Base-by-base conservation (phyloP, 53 echinoderm and acorn worm species). In the Arbacia lixula region DNA sequence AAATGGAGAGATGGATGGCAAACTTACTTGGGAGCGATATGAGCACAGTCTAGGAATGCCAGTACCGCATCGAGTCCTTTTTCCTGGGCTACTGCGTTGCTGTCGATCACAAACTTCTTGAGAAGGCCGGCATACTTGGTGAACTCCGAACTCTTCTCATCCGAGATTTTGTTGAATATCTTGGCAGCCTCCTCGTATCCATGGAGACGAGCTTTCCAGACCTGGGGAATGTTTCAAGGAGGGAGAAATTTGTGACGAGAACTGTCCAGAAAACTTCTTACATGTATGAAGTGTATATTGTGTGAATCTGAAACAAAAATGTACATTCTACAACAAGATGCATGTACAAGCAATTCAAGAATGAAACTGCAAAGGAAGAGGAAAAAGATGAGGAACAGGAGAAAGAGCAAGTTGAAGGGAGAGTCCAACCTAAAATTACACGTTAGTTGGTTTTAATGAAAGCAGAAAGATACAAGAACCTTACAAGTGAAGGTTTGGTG, bases 11-110 rank as follows among this genome's bases (percentile, higher is more conserved):
- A n/a, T n/a, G n/a, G n/a, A n/a, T n/a, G n/a, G n/a, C n/a, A 16
- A 38, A 53, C 92, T 86, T 82, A 96, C 97, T 90, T 96, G 28
- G 93, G 97, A 28, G 97, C 97, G 16, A 89, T 19, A 35, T 91
- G 90, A 3, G 97, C 97, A 72, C 88, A 88, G 6, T 89, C 86
- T 30, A 87, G 76, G 71, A 84, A 96, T 4, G 93, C 93, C 66
- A 93, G 71, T 29, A 92, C 91, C 6, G 93, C 97, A 78, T 96
- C 97, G 60, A 96, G 28, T 6, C 97, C 97, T 38, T 96, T 96
- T 84, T 96, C 97, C 55, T 96, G 97, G 4, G 97, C 97, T 35
- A 96, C 97, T 1, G 97, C 97, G 84, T 96, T 96, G 41, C 86
- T 85, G 68, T 96, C 97, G 29, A 73, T 89, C 11, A 94, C 97